A percentile compares a stretch with the other conserved stretches of the same genome.
These are phyloP conservation scores for Picus viridis DNA, from an alignment of 2,797 vertebrate genomes.

Conservation along the genomic window DNA sequence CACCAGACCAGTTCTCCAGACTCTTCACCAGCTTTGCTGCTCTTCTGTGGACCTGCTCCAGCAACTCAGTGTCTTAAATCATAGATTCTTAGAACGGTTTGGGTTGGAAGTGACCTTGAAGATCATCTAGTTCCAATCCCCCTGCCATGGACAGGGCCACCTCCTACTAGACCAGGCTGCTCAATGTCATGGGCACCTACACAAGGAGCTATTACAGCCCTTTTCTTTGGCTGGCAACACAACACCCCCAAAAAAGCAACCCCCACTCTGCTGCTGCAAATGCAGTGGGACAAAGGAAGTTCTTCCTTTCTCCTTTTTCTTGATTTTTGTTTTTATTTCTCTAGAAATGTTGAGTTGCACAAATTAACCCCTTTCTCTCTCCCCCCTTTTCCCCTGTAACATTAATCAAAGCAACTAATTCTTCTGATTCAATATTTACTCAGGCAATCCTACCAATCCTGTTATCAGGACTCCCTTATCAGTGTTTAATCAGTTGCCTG, in stretches of 20 bases:
- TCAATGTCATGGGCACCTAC: accelerated
- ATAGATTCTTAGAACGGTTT: no score
- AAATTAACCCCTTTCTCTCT: neutral
- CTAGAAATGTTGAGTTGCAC: neutral
- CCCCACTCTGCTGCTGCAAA: neutral
- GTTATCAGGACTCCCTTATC: neutral
- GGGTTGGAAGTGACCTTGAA: no score
- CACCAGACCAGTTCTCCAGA: no score
- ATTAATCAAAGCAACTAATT: neutral
- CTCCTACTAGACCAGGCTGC: no score
- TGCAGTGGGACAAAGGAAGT: neutral
- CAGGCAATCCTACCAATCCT: neutral
- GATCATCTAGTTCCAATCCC: no score
- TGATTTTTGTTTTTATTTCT: neutral
- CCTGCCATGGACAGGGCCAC: no score
- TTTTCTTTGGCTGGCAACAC: neutral
- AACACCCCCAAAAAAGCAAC: neutral
- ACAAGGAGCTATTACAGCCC: neutral
- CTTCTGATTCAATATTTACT: constrained; percentile 11
- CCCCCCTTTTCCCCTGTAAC: neutral
- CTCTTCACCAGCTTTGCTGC: no score
- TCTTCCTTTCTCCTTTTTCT: neutral
- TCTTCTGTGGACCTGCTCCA: no score
- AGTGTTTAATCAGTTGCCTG: neutral
- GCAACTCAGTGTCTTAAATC: no score